Evolutionary conservation across 2,888 invertebrate species (phyloP).

Genomic region (Julus scandinavius): DNA sequence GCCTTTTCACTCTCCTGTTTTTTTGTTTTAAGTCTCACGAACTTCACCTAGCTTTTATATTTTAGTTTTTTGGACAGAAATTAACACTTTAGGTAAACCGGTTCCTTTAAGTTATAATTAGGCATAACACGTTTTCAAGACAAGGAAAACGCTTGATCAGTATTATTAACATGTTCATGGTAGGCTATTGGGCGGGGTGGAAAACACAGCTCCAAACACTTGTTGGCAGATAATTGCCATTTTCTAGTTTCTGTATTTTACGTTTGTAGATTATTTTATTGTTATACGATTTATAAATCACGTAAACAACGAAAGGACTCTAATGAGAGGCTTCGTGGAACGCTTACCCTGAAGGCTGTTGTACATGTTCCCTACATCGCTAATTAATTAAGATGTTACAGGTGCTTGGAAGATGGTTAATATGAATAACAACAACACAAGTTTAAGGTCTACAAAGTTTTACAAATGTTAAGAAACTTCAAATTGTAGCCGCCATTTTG

Average conservation of each 20-base stretch:
- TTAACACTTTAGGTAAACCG: background rate
- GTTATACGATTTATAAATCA: slow-evolving; percentile 43
- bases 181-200: background rate
- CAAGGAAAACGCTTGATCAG: slow-evolving; percentile 21
- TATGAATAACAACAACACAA: background rate
- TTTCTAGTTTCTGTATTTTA: background rate
- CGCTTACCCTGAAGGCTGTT: background rate
- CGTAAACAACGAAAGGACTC: background rate
- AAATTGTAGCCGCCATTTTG: background rate
- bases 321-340: slow-evolving; percentile 20
- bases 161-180: background rate
- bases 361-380: background rate
- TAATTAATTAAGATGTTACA: background rate
- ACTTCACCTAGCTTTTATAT: background rate
- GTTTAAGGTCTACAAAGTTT: background rate
- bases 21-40: background rate
- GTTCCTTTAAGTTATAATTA: slow-evolving; percentile 25
- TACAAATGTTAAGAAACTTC: background rate
- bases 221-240: slow-evolving; percentile 32
- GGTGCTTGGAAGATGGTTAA: background rate
- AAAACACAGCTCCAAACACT: background rate
- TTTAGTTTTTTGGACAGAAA: background rate
- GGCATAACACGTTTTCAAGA: background rate
- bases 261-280: slow-evolving; percentile 26
- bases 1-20: background rate